phyloP scores from a whole-genome alignment of 2,797 vertebrate species.

The Rhinogobio ventralis region DNA sequence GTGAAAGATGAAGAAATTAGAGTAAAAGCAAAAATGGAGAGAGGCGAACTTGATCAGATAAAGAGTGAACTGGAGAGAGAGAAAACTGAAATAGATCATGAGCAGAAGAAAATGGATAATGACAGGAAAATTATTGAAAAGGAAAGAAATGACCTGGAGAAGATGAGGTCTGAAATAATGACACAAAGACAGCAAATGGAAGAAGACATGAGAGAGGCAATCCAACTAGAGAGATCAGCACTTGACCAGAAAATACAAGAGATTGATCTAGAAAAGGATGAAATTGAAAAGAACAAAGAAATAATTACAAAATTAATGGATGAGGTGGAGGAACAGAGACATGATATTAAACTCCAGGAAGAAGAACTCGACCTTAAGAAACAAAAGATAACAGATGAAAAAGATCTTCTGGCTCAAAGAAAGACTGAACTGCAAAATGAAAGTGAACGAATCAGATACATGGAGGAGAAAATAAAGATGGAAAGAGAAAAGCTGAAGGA shows the following conservation, averaged over 20 bases:
- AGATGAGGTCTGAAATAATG: not conserved
- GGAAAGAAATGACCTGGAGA: not conserved
- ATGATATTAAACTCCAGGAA: not conserved
- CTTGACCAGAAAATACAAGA: not conserved
- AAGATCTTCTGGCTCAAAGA: not conserved
- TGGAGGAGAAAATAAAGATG: not conserved
- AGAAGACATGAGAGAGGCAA: not conserved
- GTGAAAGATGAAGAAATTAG: not conserved
- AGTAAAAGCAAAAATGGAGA: slow-evolving; percentile 4
- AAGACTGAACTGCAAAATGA: slow-evolving; percentile 2
- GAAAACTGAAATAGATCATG: slow-evolving; percentile 5
- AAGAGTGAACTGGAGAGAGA: not conserved
- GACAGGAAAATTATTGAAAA: not conserved
- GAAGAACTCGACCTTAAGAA: not conserved
- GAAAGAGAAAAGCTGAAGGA: not conserved
- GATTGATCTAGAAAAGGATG: not conserved
- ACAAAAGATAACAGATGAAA: not conserved
- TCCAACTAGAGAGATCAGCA: not conserved
- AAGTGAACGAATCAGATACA: not conserved
- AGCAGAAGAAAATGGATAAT: no score
- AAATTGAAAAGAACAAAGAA: not conserved
- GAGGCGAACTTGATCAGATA: slow-evolving; percentile 12
- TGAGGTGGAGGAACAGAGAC: not conserved
- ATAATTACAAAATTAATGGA: not conserved
- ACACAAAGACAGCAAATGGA: not conserved